Evolutionary conservation across 23 tunicate genomes (phyloP), one percentile per base, ranked within the genome.

Genomic region (Diplosoma virens): DNA sequence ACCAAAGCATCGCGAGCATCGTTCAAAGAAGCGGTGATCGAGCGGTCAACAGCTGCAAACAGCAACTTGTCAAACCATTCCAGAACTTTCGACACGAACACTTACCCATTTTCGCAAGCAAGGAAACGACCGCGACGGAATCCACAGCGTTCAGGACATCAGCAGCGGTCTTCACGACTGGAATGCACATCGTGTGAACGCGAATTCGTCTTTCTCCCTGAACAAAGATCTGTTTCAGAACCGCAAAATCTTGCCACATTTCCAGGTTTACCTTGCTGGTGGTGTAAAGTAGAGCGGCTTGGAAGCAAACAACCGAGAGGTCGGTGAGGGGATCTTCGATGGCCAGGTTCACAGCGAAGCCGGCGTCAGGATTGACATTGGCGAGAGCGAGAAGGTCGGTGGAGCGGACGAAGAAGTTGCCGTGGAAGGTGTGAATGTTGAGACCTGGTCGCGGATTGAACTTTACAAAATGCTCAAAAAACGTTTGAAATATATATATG

Each of bases 201-300:
- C 99, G 88, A 26, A 95, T 95, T 14, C 96, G 84, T 1, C 99
- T 76, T 32, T 95, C 99, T 17, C 99, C 99, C 92, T 85, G 74
- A 28, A 52, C n/a, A 20, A 46, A 18, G 14, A 64, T 35, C 6
- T n/a, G 25, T n/a, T n/a, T n/a, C n/a, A n/a, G n/a, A n/a, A n/a
- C n/a, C n/a, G n/a, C n/a, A n/a, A n/a, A n/a, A n/a, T n/a, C n/a
- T 11, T 45, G 52, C 11, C 16, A 16, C 52, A 45, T 16, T 45
- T 45, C 16, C 52, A 9, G n/a, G n/a, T n/a, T 6, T 66, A 92
- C 97, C 76, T 77, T 81, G 69, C 97, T 92, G 4, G 99, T 94
- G 14, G 99, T 95, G 73, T 95, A 95, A 2, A 95, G 85, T n/a
- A 95, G 71, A 2, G 99, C 99, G 58, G 96, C 95, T 78, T 95